phyloP scores from a whole-genome alignment of 2,113 vertebrate genomes.

The Struthio camelus region DNA sequence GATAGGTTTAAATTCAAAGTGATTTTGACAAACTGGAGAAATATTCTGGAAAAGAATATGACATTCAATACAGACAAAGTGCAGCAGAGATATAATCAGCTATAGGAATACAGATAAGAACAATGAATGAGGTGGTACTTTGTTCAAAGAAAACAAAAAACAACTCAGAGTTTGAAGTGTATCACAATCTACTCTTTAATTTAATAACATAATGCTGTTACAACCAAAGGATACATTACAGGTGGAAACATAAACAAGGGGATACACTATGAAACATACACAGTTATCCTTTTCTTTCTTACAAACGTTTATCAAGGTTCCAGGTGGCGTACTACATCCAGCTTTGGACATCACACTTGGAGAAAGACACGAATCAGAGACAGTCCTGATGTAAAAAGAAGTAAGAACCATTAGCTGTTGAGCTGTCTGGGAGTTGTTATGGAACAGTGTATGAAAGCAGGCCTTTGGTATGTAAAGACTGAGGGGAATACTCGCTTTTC shows the following conservation, averaged over 20 bases:
- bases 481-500: background rate
- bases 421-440: background rate
- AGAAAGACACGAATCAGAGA: background rate
- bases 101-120: background rate
- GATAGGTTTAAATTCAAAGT: background rate
- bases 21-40: background rate
- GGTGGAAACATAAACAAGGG: background rate
- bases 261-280: background rate
- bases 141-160: background rate
- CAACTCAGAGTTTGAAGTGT: background rate
- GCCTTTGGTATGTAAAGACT: background rate
- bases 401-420: background rate
- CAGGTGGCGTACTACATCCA: background rate
- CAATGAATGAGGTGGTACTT: background rate
- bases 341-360: background rate
- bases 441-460: background rate
- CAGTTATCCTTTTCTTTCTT: background rate
- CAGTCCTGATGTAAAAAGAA: background rate
- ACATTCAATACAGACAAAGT: background rate
- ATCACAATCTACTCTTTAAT: background rate
- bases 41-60: background rate
- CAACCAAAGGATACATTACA: background rate
- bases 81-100: background rate
- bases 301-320: background rate
- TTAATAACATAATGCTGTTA: background rate